Evolutionary conservation across 2,113 vertebrate genomes (phyloP).

Genomic region (Colinus virginianus): DNA sequence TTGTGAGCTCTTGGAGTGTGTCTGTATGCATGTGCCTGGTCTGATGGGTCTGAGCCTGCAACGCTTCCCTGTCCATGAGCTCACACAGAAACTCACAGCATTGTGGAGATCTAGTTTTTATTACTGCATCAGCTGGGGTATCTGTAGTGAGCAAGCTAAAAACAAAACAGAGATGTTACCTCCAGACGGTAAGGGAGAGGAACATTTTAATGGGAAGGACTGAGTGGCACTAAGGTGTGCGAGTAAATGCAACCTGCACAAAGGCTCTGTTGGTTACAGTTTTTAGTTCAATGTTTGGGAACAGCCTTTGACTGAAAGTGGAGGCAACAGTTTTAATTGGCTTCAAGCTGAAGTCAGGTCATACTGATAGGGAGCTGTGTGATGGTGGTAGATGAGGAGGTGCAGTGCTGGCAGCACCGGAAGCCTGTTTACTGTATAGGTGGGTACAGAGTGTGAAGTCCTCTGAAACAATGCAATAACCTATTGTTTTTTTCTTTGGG

Average conservation of each 20-base stretch:
- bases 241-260: not conserved
- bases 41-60: not conserved
- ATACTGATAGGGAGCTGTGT: not conserved
- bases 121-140: not conserved
- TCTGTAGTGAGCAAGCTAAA: not conserved
- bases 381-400: not conserved
- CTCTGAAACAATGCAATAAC: not conserved
- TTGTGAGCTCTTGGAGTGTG: not conserved
- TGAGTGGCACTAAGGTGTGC: not conserved
- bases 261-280: not conserved
- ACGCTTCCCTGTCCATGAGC: not conserved
- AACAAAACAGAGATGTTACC: not conserved
- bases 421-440: not conserved
- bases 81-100: fast-evolving
- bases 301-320: not conserved
- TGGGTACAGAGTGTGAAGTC: not conserved
- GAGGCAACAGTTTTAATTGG: not conserved
- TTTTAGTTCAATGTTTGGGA: not conserved
- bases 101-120: not conserved
- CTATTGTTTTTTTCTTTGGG: not conserved
- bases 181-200: not conserved
- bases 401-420: too few relatives aligned
- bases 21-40: fast-evolving
- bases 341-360: not conserved
- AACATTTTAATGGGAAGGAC: not conserved